These are phyloP conservation scores for Coturnix japonica DNA, from an alignment of 2,113 vertebrate species.

Conservation along the genomic window DNA sequence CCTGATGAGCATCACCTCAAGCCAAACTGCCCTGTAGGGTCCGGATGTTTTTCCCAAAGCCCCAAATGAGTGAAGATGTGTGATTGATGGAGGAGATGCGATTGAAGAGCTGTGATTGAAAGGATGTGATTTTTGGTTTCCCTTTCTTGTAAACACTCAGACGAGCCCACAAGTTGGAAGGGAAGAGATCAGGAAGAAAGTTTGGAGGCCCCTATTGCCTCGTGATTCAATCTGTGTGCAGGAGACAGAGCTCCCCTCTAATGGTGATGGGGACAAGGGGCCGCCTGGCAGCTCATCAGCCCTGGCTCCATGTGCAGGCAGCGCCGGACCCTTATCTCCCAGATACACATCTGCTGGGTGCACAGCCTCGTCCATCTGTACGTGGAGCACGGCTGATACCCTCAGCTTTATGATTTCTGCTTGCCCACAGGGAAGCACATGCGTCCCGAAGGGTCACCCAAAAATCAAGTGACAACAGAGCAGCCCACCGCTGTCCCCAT, in stretches of 20 bases:
- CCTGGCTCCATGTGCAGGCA: rapidly evolving
- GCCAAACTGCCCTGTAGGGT: neutral
- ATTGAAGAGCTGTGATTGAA: neutral
- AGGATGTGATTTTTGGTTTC: neutral
- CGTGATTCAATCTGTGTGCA: neutral
- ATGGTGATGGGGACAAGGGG: neutral
- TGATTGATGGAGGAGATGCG: too few relatives aligned
- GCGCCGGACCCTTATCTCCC: neutral
- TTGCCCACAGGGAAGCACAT: neutral
- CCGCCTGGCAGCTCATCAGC: neutral
- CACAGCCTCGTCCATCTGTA: neutral
- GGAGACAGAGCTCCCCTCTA: neutral
- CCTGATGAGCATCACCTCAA: neutral
- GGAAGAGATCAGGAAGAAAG: neutral
- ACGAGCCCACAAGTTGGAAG: neutral
- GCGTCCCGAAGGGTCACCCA: neutral
- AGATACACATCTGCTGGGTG: neutral
- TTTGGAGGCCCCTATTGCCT: neutral
- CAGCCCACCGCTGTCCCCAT: neutral
- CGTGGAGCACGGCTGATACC: too few relatives aligned
- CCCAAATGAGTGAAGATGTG: neutral
- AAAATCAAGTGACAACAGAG: neutral
- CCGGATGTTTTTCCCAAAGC: neutral
- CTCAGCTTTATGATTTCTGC: neutral
- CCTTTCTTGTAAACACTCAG: rapidly evolving